Evolutionary conservation across 1,140 invertebrate species (phyloP).

Genomic region (Lethrus apterus): DNA sequence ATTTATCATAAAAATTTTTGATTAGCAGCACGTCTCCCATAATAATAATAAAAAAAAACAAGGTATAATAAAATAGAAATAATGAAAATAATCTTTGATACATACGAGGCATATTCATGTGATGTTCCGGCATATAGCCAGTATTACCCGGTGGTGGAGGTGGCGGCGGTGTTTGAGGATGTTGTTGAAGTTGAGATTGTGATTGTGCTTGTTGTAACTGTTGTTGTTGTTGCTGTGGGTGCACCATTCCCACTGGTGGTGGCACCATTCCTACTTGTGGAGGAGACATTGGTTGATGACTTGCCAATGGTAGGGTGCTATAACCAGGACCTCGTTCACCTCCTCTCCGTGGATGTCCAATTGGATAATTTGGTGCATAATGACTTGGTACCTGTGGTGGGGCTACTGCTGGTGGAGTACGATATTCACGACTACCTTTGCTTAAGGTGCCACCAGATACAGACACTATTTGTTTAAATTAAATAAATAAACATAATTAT

Average conservation of each 20-base stretch:
- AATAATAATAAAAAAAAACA: too few species aligned
- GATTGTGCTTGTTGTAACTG: slow-evolving; percentile 52
- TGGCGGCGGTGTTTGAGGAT: slow-evolving; percentile 58
- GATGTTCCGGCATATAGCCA: slow-evolving; percentile 50
- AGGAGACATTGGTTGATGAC: slow-evolving; percentile 49
- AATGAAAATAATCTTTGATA: too few species aligned
- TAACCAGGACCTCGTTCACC: slow-evolving; percentile 72
- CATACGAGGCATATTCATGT: slow-evolving; percentile 74
- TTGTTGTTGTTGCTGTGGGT: slow-evolving; percentile 47
- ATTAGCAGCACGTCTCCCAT: too few species aligned
- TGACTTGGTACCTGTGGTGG: slow-evolving; percentile 92
- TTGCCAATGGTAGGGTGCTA: slow-evolving; percentile 64
- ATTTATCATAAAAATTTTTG: too few species aligned
- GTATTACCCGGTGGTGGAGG: slow-evolving; percentile 45
- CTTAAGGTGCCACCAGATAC: slow-evolving; percentile 38
- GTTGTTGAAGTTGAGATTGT: slow-evolving; percentile 52
- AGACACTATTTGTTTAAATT: slow-evolving; percentile 31
- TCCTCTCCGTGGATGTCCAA: slow-evolving; percentile 63
- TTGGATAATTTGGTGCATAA: slow-evolving; percentile 89
- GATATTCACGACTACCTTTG: slow-evolving; percentile 63
- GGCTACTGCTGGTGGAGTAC: slow-evolving; percentile 88
- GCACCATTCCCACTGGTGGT: slow-evolving; percentile 70
- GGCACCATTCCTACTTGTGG: slow-evolving; percentile 45
- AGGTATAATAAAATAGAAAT: too few species aligned
- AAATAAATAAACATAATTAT: slow-evolving; percentile 6